These are phyloP conservation scores for Scomber japonicus DNA, from an alignment of 2,113 vertebrate species.

Conservation along the genomic window DNA sequence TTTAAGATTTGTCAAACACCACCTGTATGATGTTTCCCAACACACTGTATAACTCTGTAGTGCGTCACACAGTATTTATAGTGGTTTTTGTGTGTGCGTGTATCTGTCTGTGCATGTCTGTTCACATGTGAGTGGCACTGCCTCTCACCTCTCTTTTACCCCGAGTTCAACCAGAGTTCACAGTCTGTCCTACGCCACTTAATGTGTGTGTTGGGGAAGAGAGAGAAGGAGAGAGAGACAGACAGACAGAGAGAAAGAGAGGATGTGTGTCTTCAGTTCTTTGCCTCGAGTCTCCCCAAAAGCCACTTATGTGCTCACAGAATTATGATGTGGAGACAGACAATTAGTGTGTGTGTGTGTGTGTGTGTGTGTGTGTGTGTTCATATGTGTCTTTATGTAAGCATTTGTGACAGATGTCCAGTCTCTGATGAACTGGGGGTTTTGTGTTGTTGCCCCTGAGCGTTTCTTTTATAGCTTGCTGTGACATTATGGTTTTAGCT, in stretches of 20 bases:
- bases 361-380: slow-evolving; percentile 22
- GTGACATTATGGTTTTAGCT: slow-evolving; percentile 57
- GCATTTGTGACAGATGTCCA: slow-evolving; percentile 52
- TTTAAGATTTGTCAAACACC: slow-evolving; percentile 10
- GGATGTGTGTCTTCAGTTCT: slow-evolving; percentile 20
- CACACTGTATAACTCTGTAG: background rate
- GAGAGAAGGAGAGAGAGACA: slow-evolving; percentile 7
- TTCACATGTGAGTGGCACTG: slow-evolving; percentile 52
- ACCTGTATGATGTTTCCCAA: slow-evolving; percentile 9
- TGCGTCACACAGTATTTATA: slow-evolving; percentile 1
- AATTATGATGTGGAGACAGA: slow-evolving; percentile 67
- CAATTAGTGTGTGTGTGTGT: slow-evolving; percentile 59
- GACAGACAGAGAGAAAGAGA: background rate
- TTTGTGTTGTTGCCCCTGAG: slow-evolving; percentile 49
- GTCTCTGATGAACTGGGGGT: slow-evolving; percentile 48
- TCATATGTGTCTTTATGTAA: slow-evolving; percentile 47
- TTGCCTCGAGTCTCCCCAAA: slow-evolving; percentile 74
- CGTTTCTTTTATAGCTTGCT: slow-evolving; percentile 52
- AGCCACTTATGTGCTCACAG: slow-evolving; percentile 73
- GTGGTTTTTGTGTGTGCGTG: slow-evolving; percentile 9
- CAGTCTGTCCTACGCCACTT: slow-evolving; percentile 66
- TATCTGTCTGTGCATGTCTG: slow-evolving; percentile 35
- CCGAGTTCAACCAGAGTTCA: slow-evolving; percentile 85
- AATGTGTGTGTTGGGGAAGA: slow-evolving; percentile 60
- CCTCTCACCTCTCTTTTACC: slow-evolving; percentile 81